A percentile compares a stretch with the other conserved stretches of the same genome.
Conservation (phyloP, 2,888 invertebrate species). For the Aleiodes alternator region DNA sequence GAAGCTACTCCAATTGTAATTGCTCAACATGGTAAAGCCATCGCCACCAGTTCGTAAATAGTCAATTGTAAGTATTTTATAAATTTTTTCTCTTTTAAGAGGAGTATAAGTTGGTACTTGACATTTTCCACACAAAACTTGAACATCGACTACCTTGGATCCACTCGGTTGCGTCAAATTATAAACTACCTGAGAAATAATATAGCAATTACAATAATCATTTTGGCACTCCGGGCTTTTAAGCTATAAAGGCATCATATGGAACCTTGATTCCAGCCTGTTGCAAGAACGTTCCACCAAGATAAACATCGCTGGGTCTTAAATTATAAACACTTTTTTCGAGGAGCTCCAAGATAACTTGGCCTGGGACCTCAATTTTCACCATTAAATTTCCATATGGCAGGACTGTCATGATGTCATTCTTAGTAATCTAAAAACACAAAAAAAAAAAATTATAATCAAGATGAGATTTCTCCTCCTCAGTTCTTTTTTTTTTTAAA, state of each 20-base stretch:
- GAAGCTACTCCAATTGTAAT: slow-evolving; percentile 59
- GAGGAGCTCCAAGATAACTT: slow-evolving; percentile 79
- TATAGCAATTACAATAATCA: slow-evolving; percentile 7
- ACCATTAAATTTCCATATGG: slow-evolving; percentile 87
- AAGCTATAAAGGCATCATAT: background rate
- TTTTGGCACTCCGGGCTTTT: background rate
- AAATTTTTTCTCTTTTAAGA: slow-evolving; percentile 77
- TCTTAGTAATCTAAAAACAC: slow-evolving; percentile 79
- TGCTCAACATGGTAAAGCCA: slow-evolving; percentile 79
- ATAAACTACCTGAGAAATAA: slow-evolving; percentile 78
- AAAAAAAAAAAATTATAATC: too few relatives aligned
- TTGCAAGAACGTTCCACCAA: slow-evolving; percentile 87
- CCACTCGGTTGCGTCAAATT: slow-evolving; percentile 81
- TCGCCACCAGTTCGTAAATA: slow-evolving; percentile 87
- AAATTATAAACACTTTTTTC: slow-evolving; percentile 81
- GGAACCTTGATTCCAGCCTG: slow-evolving; percentile 82
- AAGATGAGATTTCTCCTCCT: too few relatives aligned
- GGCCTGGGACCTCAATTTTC: slow-evolving; percentile 81
- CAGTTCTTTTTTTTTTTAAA: too few relatives aligned
- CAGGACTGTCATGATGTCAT: slow-evolving; percentile 83
- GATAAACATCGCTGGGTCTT: slow-evolving; percentile 74
- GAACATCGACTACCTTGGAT: slow-evolving; percentile 79
- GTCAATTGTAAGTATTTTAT: slow-evolving; percentile 81
- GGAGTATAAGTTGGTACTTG: slow-evolving; percentile 78
- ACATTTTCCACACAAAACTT: slow-evolving; percentile 84